A percentile compares a stretch with the other conserved stretches of the same genome.
These are phyloP conservation scores for Caenorhabditis japonica DNA, from an alignment of 2,888 invertebrate genomes.

Conservation along the genomic window DNA sequence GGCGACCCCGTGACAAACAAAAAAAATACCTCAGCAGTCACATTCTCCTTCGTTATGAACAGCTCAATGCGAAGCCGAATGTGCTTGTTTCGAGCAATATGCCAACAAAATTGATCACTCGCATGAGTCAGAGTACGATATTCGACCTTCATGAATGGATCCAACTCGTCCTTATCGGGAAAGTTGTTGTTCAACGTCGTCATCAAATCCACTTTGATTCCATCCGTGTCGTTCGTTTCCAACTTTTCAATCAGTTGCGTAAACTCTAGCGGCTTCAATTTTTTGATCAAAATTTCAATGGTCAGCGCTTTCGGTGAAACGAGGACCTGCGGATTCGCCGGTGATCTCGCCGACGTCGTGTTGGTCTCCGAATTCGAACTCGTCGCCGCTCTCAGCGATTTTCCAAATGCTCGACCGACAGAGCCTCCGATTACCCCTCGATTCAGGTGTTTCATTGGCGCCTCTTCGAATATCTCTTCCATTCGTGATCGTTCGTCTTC, in stretches of 20 bases:
- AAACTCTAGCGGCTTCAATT: slow-evolving; percentile 42
- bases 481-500: slow-evolving; percentile 48
- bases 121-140: slow-evolving; percentile 42
- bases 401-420: slow-evolving; percentile 41
- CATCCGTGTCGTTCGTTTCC: slow-evolving; percentile 46
- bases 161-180: slow-evolving; percentile 46
- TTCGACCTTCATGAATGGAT: slow-evolving; percentile 37
- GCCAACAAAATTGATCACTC: slow-evolving; percentile 55
- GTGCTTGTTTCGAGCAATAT: slow-evolving; percentile 41
- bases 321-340: slow-evolving; percentile 33
- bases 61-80: slow-evolving; percentile 44
- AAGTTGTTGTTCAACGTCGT: slow-evolving; percentile 41
- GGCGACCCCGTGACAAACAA: neutral
- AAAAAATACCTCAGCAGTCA: slow-evolving; percentile 28
- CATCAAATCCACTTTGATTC: slow-evolving; percentile 50
- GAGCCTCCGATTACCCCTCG: slow-evolving; percentile 45
- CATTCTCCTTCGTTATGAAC: slow-evolving; percentile 47
- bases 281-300: slow-evolving; percentile 49
- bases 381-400: slow-evolving; percentile 24
- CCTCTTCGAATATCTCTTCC: slow-evolving; percentile 54
- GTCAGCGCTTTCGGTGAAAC: slow-evolving; percentile 51
- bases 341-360: slow-evolving; percentile 13
- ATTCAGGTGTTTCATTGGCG: slow-evolving; percentile 36
- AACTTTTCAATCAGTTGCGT: slow-evolving; percentile 43
- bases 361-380: slow-evolving; percentile 27